Evolutionary conservation across 2,113 vertebrate species (phyloP).

Genomic region (Erpornis zantholeuca): DNA sequence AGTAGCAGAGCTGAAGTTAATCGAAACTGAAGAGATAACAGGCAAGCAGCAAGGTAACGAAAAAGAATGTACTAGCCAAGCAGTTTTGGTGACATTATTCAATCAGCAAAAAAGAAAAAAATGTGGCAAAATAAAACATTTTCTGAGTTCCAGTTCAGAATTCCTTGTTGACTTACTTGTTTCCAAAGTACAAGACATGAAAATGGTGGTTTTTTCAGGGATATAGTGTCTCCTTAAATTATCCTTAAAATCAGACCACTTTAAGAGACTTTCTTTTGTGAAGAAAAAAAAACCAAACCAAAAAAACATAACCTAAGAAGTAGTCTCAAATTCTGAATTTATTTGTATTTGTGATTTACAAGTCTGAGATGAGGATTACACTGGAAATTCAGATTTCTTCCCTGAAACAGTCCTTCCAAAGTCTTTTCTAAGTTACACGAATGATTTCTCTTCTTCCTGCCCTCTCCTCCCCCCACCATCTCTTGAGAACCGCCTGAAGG

Average conservation of each 20-base stretch:
- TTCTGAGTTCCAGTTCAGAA: not conserved
- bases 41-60: not conserved
- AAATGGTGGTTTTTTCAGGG: not conserved
- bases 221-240: not conserved
- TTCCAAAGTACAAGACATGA: not conserved
- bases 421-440: not conserved
- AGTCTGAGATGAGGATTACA: not conserved
- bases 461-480: not conserved
- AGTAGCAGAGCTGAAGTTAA: not conserved
- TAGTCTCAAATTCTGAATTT: not conserved
- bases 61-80: not conserved
- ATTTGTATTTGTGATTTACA: not conserved
- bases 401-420: not conserved
- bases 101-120: not conserved
- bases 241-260: not conserved
- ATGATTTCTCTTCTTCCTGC: not conserved
- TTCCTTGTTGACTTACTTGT: not conserved
- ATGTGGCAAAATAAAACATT: not conserved
- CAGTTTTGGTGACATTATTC: not conserved
- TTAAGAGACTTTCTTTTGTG: not conserved
- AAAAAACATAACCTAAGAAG: not conserved
- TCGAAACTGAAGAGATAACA: not conserved
- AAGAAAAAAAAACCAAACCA: not conserved
- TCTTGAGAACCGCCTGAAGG: constrained; percentile 47
- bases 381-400: not conserved